These are phyloP conservation scores for Opisthograptis luteolata DNA, from an alignment of 2,888 invertebrate species.

Conservation along the genomic window DNA sequence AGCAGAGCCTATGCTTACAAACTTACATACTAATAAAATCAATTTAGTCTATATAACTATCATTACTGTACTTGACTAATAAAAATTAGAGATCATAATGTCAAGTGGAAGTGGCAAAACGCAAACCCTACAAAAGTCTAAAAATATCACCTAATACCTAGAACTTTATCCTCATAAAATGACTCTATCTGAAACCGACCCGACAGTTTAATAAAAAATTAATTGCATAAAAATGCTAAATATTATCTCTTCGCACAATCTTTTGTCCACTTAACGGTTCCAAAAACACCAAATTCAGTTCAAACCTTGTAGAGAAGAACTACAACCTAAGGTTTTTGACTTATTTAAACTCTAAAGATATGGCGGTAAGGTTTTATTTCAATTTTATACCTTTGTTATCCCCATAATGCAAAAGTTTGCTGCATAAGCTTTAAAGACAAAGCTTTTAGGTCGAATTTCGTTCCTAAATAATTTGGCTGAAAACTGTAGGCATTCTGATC, in stretches of 20 bases:
- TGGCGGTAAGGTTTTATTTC: not conserved
- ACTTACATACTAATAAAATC: too few relatives aligned
- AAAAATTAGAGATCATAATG: too few relatives aligned
- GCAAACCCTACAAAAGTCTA: not conserved
- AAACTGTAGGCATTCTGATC: slow-evolving; percentile 21
- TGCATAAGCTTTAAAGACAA: not conserved
- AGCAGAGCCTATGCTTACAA: too few relatives aligned
- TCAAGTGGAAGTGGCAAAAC: too few relatives aligned
- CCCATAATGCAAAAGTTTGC: not conserved
- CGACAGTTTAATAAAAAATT: slow-evolving; percentile 4
- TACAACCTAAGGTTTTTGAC: too few relatives aligned
- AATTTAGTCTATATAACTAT: too few relatives aligned
- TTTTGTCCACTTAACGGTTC: slow-evolving; percentile 22
- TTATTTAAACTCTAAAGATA: not conserved
- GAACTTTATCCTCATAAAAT: not conserved
- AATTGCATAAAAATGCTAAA: slow-evolving; percentile 5
- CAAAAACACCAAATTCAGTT: slow-evolving; percentile 22
- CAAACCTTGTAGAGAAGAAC: too few relatives aligned
- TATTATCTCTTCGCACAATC: slow-evolving; percentile 21
- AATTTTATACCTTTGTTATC: not conserved
- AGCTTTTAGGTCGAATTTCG: slow-evolving; percentile 17
- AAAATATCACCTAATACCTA: not conserved
- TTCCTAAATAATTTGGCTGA: not conserved
- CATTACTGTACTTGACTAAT: too few relatives aligned
- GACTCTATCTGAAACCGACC: not conserved